phyloP scores from a whole-genome alignment of 2,797 vertebrate species.

The Crax fasciolata region DNA sequence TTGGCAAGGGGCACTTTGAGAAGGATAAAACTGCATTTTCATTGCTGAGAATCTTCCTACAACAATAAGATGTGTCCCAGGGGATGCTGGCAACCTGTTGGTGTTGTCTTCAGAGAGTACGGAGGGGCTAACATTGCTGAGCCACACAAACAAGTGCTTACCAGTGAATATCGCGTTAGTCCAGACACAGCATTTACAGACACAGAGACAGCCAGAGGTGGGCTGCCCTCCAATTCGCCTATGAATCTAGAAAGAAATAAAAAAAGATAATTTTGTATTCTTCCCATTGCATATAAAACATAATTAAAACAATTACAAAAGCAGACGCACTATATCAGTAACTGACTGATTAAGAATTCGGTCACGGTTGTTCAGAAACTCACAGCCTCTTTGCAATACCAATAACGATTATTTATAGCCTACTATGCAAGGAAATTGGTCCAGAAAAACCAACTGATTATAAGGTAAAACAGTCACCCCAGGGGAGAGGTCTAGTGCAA shows the following conservation, averaged over 20 bases:
- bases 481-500: not conserved
- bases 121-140: not conserved
- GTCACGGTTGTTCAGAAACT: slow-evolving; percentile 16
- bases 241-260: not conserved
- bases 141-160: accelerated
- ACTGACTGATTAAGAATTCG: slow-evolving; percentile 42
- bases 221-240: not conserved
- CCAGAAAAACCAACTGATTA: slow-evolving; percentile 33
- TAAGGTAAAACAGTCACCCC: slow-evolving; percentile 5
- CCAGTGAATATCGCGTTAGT: not conserved
- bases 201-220: not conserved
- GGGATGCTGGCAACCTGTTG: slow-evolving; percentile 36
- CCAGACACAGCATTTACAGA: not conserved
- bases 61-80: slow-evolving; percentile 2
- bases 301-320: slow-evolving; percentile 49
- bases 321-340: slow-evolving; percentile 33
- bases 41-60: slow-evolving; percentile 30
- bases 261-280: not conserved
- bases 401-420: slow-evolving; percentile 61
- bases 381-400: slow-evolving; percentile 23
- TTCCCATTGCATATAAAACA: slow-evolving; percentile 10
- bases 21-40: slow-evolving; percentile 61
- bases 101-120: not conserved
- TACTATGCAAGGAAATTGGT: slow-evolving; percentile 35
- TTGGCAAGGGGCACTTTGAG: slow-evolving; percentile 56